Evolutionary conservation across 2,113 vertebrate genomes (phyloP).

Genomic region (Ceuthmochares aereus): DNA sequence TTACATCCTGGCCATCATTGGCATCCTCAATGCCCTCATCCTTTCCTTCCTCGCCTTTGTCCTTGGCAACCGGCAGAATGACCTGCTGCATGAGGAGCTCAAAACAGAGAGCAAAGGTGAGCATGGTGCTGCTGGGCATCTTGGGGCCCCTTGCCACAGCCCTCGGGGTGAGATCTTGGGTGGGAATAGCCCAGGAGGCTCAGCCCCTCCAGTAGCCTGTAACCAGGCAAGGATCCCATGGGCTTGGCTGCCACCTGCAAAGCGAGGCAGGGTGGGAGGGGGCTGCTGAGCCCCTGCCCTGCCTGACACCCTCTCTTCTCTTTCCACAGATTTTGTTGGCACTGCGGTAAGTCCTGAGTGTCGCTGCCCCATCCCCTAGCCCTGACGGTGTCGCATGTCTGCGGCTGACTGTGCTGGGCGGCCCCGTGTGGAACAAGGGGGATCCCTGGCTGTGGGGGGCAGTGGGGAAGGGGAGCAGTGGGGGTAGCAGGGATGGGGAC

Average conservation of each 20-base stretch:
- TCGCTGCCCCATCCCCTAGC: not conserved
- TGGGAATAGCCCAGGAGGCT: not conserved
- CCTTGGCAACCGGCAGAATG: slow-evolving; percentile 91
- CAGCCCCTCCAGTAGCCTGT: not conserved
- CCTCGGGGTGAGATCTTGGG: not conserved
- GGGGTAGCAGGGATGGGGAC: not conserved
- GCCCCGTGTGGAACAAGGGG: not conserved
- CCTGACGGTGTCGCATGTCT: not conserved
- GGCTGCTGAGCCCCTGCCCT: not conserved
- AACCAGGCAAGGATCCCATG: fast-evolving
- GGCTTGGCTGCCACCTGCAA: not conserved
- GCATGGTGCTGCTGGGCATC: fast-evolving
- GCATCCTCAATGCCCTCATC: slow-evolving; percentile 93
- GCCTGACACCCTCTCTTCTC: slow-evolving; percentile 22
- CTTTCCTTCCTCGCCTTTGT: slow-evolving; percentile 95
- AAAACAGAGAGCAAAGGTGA: slow-evolving; percentile 90
- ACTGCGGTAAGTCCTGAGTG: slow-evolving; percentile 76
- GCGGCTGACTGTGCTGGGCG: not conserved
- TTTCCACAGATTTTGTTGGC: slow-evolving; percentile 80
- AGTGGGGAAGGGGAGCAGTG: not conserved
- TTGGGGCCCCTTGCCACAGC: fast-evolving
- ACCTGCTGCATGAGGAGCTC: slow-evolving; percentile 89
- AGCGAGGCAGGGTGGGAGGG: not conserved
- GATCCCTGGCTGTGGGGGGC: not conserved
- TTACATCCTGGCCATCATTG: slow-evolving; percentile 93